Base-by-base conservation (phyloP, 2,888 invertebrate species). In the Chrysotoxum bicinctum region DNA sequence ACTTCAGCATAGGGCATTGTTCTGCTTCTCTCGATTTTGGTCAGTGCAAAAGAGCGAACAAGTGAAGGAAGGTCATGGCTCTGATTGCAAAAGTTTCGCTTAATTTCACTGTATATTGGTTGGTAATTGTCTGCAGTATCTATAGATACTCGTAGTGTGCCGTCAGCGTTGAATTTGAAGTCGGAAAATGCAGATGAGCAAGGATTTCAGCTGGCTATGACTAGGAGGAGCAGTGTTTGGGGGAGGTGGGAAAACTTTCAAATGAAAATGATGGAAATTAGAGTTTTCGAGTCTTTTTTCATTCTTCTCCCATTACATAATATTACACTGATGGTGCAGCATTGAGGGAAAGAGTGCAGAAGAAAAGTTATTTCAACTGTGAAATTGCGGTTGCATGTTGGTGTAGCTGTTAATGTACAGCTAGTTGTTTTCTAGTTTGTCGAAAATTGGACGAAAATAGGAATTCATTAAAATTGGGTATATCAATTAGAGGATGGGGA, bases 41-140 rank as follows among this genome's bases (percentile, higher is more conserved):
- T n/a, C 35, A 66, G 56, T 58, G 16, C 32, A 12, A 32, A n/a
- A 12, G 37, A 64, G 19, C 10, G 19, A 21, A 23, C 12, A 26
- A 23, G n/a, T 74, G 37, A 52, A 56, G 69, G 56, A 84, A 84
- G 84, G 84, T 84, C 84, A 84, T 75, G 84, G 80, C 40, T 79
- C 48, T 84, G 84, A 84, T 84, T 84, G 84, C 75, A 68, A 84
- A 84, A 84, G 84, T 80, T 84, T 80, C 78, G 75, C 80, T 84
- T 80, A 79, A 80, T 84, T 84, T 80, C 52, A 75, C 64, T 70
- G 43, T 66, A 66, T 79, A 84, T 84, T 68, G 70, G 75, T 72
- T 75, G 70, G 79, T 84, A 79, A 79, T 84, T 79, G 79, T 84
- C 74, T 84, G 80, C 84, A 50, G 23, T 26, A 50, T 50, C 19